These are phyloP conservation scores for Lapara coniferarum DNA, from an alignment of 2,888 invertebrate genomes.

Conservation along the genomic window DNA sequence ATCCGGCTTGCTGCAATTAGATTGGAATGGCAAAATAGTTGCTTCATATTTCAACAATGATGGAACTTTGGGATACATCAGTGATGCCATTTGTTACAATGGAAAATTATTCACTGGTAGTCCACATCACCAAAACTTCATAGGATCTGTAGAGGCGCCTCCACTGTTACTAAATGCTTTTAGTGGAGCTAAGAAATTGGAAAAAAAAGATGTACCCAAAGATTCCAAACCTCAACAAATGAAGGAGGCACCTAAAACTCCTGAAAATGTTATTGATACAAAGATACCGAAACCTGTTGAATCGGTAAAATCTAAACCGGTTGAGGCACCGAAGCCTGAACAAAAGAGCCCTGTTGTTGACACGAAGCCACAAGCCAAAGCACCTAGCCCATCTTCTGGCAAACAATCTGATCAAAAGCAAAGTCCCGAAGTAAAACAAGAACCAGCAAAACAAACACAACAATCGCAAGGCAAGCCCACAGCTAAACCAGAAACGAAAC, in stretches of 20 bases:
- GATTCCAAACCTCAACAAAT: slow-evolving; percentile 26
- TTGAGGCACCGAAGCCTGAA: not conserved
- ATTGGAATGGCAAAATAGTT: slow-evolving; percentile 88
- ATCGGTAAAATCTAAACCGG: slow-evolving; percentile 21
- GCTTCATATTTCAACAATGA: slow-evolving; percentile 87
- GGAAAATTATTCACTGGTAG: slow-evolving; percentile 87
- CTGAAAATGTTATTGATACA: slow-evolving; percentile 33
- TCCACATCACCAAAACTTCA: slow-evolving; percentile 85
- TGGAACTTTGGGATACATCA: slow-evolving; percentile 77
- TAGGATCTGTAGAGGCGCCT: slow-evolving; percentile 86
- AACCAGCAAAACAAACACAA: slow-evolving; percentile 4
- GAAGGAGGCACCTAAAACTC: slow-evolving; percentile 37
- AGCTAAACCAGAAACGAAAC: slow-evolving; percentile 32
- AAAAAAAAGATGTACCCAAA: slow-evolving; percentile 33
- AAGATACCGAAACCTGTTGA: slow-evolving; percentile 28
- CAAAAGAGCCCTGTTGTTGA: slow-evolving; percentile 4
- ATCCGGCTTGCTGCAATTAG: slow-evolving; percentile 85
- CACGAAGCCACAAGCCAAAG: slow-evolving; percentile 9
- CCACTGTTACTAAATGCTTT: slow-evolving; percentile 75
- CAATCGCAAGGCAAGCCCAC: slow-evolving; percentile 29
- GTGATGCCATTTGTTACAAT: slow-evolving; percentile 87
- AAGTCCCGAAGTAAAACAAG: slow-evolving; percentile 8
- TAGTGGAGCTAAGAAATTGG: slow-evolving; percentile 13
- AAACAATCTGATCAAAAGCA: slow-evolving; percentile 26
- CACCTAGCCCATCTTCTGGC: slow-evolving; percentile 28